Evolutionary conservation across 1,140 invertebrate genomes (phyloP).

Genomic region (Bombus confusus): DNA sequence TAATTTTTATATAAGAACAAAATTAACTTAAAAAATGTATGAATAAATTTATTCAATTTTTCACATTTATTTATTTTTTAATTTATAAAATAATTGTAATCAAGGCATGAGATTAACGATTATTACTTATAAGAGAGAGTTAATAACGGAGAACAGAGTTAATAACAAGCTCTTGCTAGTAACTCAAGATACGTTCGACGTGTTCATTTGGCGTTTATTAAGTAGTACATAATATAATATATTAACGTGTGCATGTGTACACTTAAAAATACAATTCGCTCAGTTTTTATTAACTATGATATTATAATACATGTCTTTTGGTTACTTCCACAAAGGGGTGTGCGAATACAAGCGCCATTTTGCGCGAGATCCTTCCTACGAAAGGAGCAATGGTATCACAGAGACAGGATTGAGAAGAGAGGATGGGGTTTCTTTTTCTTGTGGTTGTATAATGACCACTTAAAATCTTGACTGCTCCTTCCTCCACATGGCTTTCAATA

Average conservation of each 20-base stretch:
- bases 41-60: constrained; percentile 30
- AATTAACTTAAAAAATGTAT: constrained; percentile 1
- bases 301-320: constrained; percentile 63
- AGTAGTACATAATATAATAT: constrained; percentile 64
- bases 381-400: constrained; percentile 65
- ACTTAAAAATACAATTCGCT: constrained; percentile 69
- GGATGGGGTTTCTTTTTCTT: constrained; percentile 48
- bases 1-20: constrained; percentile 33
- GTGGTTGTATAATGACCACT: constrained; percentile 55
- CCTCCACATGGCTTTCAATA: constrained; percentile 36
- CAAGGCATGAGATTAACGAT: neutral
- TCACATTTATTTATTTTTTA: constrained; percentile 15
- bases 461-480: constrained; percentile 46
- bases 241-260: constrained; percentile 64
- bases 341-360: constrained; percentile 46
- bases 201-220: constrained; percentile 58
- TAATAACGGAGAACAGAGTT: neutral
- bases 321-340: constrained; percentile 58
- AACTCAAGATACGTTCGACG: constrained; percentile 20
- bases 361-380: constrained; percentile 42
- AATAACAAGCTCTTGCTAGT: constrained; percentile 4
- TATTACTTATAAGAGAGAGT: constrained; percentile 19
- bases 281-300: constrained; percentile 60
- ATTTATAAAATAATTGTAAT: constrained; percentile 21
- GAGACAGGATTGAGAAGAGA: constrained; percentile 58